phyloP scores from a whole-genome alignment of 92 coral and sea anemone genomes.

The Siderastrea siderea region DNA sequence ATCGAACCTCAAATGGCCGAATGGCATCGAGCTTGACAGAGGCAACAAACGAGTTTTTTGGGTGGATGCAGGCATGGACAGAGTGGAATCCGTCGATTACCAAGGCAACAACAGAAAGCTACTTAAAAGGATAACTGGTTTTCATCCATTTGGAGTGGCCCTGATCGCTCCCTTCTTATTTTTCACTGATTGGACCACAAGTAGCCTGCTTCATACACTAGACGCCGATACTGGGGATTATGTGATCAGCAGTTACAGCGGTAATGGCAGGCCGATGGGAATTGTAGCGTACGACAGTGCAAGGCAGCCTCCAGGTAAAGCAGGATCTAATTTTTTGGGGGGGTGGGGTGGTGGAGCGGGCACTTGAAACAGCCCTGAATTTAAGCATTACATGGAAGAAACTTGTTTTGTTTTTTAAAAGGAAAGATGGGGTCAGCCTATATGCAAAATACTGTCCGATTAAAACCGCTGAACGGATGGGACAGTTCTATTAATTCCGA shows the following conservation, averaged over 20 bases:
- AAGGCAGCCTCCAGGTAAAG: constrained; percentile 76
- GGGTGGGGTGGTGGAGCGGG: not conserved
- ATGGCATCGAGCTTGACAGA: constrained; percentile 66
- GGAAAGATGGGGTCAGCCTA: not conserved
- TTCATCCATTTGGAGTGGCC: constrained; percentile 66
- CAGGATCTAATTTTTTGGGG: no score
- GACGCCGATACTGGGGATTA: constrained; percentile 39
- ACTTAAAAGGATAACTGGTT: constrained; percentile 10
- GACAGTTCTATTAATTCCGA: no score
- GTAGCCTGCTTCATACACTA: constrained; percentile 36
- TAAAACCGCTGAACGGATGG: not conserved
- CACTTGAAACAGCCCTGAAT: not conserved
- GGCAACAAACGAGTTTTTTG: constrained; percentile 56
- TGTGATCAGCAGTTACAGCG: constrained; percentile 22
- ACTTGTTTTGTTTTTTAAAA: not conserved
- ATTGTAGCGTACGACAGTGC: constrained; percentile 59
- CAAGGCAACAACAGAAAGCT: constrained; percentile 48
- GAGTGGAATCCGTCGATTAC: constrained; percentile 69
- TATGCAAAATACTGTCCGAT: no score
- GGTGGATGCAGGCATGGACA: constrained; percentile 68
- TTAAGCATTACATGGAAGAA: not conserved
- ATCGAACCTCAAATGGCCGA: constrained; percentile 62
- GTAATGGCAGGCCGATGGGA: constrained; percentile 62
- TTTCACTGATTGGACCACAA: constrained; percentile 64
- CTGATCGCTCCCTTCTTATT: constrained; percentile 43